phyloP scores from a whole-genome alignment of 2,113 vertebrate genomes.

The Mesitornis unicolor region DNA sequence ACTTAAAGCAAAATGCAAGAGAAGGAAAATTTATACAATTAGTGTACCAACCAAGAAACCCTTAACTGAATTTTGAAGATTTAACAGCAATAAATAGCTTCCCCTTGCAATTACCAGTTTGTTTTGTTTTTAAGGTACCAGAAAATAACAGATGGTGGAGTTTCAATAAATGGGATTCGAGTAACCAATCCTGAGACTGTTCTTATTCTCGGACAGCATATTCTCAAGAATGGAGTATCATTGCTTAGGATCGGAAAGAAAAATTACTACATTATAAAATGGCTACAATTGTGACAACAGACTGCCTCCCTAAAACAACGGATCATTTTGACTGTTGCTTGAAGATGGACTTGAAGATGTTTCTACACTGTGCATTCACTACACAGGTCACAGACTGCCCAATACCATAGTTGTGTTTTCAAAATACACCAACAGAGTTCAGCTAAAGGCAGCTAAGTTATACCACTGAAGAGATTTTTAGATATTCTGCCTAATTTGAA shows the following conservation, averaged over 20 bases:
- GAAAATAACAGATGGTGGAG: slow-evolving; percentile 87
- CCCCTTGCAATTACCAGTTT: not conserved
- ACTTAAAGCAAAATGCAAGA: not conserved
- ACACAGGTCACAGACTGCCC: not conserved
- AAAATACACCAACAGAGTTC: not conserved
- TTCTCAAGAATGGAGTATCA: slow-evolving; percentile 91
- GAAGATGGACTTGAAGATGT: not conserved
- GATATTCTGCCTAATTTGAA: not conserved
- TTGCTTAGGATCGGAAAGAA: slow-evolving; percentile 90
- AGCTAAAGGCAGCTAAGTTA: not conserved
- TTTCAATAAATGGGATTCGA: slow-evolving; percentile 88
- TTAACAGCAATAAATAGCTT: not conserved
- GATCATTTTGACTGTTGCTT: not conserved
- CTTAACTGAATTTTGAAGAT: not conserved
- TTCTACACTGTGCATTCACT: not conserved
- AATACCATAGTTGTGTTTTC: not conserved
- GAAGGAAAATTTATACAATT: not conserved
- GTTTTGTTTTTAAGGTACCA: slow-evolving; percentile 75
- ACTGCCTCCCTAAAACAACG: accelerated
- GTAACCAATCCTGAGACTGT: slow-evolving; percentile 85
- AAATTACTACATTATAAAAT: slow-evolving; percentile 93
- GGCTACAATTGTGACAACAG: slow-evolving; percentile 79
- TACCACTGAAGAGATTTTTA: not conserved
- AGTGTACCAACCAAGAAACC: not conserved
- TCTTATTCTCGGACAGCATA: slow-evolving; percentile 85